Conservation (phyloP, 2,797 vertebrate genomes). For the Phrynocephalus guinanensis region DNA sequence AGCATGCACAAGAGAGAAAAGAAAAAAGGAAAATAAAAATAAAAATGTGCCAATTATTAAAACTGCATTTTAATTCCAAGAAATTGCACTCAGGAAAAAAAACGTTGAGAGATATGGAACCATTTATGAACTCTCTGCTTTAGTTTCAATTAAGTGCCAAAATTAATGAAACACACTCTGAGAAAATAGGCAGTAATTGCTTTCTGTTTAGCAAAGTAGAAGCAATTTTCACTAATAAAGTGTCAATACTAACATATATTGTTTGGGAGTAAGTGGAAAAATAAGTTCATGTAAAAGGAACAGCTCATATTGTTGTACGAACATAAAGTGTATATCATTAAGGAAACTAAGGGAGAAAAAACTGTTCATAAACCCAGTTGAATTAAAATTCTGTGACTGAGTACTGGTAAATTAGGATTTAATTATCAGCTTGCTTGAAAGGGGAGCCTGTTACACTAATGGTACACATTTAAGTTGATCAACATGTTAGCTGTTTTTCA, state of each 20-base stretch:
- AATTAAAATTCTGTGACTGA: slow-evolving; percentile 62
- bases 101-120: slow-evolving; percentile 67
- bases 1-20: slow-evolving; percentile 90
- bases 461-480: slow-evolving; percentile 48
- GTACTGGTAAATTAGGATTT: slow-evolving; percentile 62
- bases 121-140: slow-evolving; percentile 72
- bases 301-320: slow-evolving; percentile 59
- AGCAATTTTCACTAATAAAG: slow-evolving; percentile 65
- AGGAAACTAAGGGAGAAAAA: slow-evolving; percentile 57
- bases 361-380: slow-evolving; percentile 55
- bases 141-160: slow-evolving; percentile 67
- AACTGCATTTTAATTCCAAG: slow-evolving; percentile 76
- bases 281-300: slow-evolving; percentile 61
- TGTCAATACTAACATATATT: slow-evolving; percentile 62
- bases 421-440: slow-evolving; percentile 64
- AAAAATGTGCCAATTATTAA: slow-evolving; percentile 77
- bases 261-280: slow-evolving; percentile 50
- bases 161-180: slow-evolving; percentile 69
- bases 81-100: slow-evolving; percentile 77
- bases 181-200: slow-evolving; percentile 58
- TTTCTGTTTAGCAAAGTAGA: slow-evolving; percentile 49
- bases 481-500: slow-evolving; percentile 34
- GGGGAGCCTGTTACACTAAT: slow-evolving; percentile 44
- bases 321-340: slow-evolving; percentile 44
- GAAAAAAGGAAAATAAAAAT: slow-evolving; percentile 81